Conservation (phyloP, 1,140 invertebrate species). For the Penaeus chinensis region DNA sequence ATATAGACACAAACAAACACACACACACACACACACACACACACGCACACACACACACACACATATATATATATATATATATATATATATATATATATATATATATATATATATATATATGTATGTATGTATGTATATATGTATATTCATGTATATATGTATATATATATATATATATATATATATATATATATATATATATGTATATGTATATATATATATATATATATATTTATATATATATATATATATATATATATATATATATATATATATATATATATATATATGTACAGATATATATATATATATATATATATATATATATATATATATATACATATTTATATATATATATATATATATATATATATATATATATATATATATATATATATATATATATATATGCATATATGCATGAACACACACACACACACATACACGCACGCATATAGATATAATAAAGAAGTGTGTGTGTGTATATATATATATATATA, state of each 20-base stretch:
- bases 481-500: no score
- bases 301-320: conserved; percentile 18
- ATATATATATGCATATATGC: no score
- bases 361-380: neutral
- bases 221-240: neutral
- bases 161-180: conserved; percentile 21
- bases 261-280: conserved; percentile 13
- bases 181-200: conserved; percentile 12
- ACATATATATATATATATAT: conserved; percentile 14
- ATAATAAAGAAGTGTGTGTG: no score
- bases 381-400: no score
- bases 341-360: conserved; percentile 19
- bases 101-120: conserved; percentile 17
- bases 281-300: conserved; percentile 23
- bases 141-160: neutral
- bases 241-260: conserved; percentile 26
- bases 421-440: no score
- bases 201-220: conserved; percentile 1
- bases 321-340: conserved; percentile 13
- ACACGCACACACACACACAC: neutral
- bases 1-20: conserved; percentile 1
- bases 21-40: neutral
- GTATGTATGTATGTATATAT: neutral
- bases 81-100: conserved; percentile 20
- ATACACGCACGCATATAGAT: no score